Base-by-base conservation (phyloP, 2,797 vertebrate species). In the Enteromius trimaculatus region DNA sequence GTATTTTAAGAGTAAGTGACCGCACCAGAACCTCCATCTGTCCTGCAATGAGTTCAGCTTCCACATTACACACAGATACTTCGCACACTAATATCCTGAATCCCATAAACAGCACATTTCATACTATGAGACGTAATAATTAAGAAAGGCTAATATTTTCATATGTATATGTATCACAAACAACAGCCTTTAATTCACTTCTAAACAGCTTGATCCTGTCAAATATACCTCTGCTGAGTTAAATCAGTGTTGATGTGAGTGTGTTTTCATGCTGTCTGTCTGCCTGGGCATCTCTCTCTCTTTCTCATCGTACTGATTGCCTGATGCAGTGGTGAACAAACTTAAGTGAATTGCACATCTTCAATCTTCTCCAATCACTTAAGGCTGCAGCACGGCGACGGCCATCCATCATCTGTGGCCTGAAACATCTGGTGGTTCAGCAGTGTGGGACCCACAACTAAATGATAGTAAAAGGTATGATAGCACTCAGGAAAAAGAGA, bases 291-390 rank as follows among this genome's bases (percentile, higher is more conserved):
- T 64, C 88, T 64, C 76, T 39, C 92, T 89, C 90, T 90, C 82
- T 70, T 93, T 90, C 92, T 95, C 93, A 95, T 95, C 88, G 93
- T 90, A 68, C 93, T 96, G 95, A 97, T 96, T 96, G 95, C 94
- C 94, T 94, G 93, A 96, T 94, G 92, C 92, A 94, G 95, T 93
- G 93, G 94, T 94, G 94, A 95, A 94, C 93, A 94, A 95, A 94
- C 94, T 93, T 95, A 96, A 97, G 96, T 96, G 96, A 97, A 96
- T 96, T 96, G 95, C 93, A 93, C 94, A 94, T 96, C 95, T 96
- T 97, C 95, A 96, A 95, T 97, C 96, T 96, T 95, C 92, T 93
- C 93, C 96, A 96, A 96, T 97, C 96, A 97, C 96, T 97, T 96
- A 97, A 95, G 94, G 93, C 92, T 93, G 95, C 94, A 95, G 94